Evolutionary conservation across 2,888 invertebrate genomes (phyloP).

Genomic region (Gymnosoma rotundatum): DNA sequence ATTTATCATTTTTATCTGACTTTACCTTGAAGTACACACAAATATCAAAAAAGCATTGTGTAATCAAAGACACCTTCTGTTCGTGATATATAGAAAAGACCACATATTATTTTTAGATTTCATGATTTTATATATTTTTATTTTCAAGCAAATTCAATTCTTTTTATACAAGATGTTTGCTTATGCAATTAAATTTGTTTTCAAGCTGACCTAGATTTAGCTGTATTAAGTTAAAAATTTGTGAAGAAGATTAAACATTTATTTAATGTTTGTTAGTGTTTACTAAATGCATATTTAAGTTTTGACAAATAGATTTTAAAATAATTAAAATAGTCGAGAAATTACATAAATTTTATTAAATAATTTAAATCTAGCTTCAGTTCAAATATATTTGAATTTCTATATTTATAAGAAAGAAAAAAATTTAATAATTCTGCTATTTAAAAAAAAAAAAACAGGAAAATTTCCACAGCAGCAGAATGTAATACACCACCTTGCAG

Average conservation of each 20-base stretch:
- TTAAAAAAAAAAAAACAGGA: too few species aligned
- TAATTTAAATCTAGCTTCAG: too few species aligned
- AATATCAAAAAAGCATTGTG: background rate
- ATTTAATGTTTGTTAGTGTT: background rate
- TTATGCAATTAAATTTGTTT: background rate
- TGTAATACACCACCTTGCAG: too few species aligned
- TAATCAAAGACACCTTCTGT: slow-evolving; percentile 4
- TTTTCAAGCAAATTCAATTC: slow-evolving; percentile 8
- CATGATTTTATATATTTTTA: background rate
- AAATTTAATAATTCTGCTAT: too few species aligned
- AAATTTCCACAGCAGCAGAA: too few species aligned
- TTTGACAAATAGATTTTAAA: too few species aligned
- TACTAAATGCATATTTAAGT: too few species aligned
- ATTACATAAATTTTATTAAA: too few species aligned
- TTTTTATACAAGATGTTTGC: background rate
- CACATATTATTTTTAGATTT: background rate
- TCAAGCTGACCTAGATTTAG: slow-evolving; percentile 19
- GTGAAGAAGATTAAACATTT: background rate
- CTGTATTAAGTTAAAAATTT: background rate
- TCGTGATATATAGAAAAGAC: background rate
- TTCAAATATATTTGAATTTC: too few species aligned
- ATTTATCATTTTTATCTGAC: slow-evolving; percentile 61
- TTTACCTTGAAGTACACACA: background rate
- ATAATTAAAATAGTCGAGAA: too few species aligned
- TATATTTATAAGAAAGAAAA: too few species aligned